Evolutionary conservation across 2,113 vertebrate species (phyloP), one percentile per base, ranked within the genome.

Genomic region (Rhinolophus sinicus): DNA sequence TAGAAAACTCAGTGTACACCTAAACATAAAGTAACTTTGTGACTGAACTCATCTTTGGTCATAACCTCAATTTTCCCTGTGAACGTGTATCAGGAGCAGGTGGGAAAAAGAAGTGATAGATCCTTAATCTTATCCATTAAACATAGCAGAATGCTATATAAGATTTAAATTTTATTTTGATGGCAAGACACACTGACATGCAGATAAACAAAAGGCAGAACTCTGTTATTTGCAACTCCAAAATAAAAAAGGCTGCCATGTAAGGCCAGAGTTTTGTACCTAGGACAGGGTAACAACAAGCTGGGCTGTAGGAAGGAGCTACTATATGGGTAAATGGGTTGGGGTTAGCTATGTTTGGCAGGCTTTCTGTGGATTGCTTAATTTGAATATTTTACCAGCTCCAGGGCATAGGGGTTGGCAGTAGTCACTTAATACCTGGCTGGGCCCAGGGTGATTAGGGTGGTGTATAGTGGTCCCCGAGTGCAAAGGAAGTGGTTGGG

Each of bases 101-200:
- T 88, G 47, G 22, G 50, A 6, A 90, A 94, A 76, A 19, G 22
- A 60, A 83, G 13, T 44, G 10, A 76, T 67, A 22, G 16, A 6
- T 72, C 8, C 38, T 94, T 92, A 77, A 70, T 78, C 15, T 72
- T 83, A 12, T 93, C 56, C 89, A 58, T 54, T 56, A 94, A 86
- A 56, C 7, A 16, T 44, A 93, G 30, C 0, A 50, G 1, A 54
- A 38, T 72, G 16, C 30, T 88, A 78, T 44, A 52, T 30, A 54
- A 75, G 67, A 83, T 88, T 77, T 80, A 80, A 75, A 26, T 35
- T 35, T 77, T 50, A 3, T 77, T 81, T 72, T 47, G 14, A 60
- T 22, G 5, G 9, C 24, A 52, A 24, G 6, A 47, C 4, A 73
- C 40, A 90, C 60, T 67, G 24, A 54, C 38, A 67, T 24, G 18